Base-by-base conservation (phyloP, 2,888 invertebrate species). In the Hypselothyrea guttata region DNA sequence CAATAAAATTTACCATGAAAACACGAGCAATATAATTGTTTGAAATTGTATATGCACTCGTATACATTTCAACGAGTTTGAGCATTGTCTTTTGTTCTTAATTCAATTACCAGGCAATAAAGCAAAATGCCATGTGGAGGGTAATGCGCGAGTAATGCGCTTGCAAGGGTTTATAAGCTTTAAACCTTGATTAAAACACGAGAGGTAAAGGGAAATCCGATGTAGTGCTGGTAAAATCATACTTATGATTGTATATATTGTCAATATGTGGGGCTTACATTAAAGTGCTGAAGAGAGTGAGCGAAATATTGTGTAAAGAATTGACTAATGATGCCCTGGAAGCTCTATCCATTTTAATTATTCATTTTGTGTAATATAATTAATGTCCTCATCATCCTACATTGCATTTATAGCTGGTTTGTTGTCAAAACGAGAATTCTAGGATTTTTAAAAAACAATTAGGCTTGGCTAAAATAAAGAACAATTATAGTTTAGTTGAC, bases 61-160 rank as follows among this genome's bases (percentile, higher is more conserved):
- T 16, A 5, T 31, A n/a, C 34, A 16, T 38, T 40, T 16, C 7
- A n/a, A 7, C n/a, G 5, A 12, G 47, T 49, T 30, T 5, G 1
- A 5, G 40, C 34, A 38, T 33, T 74, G 37, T 49, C 45, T 46
- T 72, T 58, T 47, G 42, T 44, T 49, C 35, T 31, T 33, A 63
- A 73, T 71, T 73, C 41, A 59, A 76, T 67, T 63, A 63, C 40
- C 41, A 35, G 28, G 28, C 31, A 49, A 55, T 58, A 40, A 56
- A 52, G 45, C 55, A 54, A 22, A 46, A 53, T 40, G 28, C 12
- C 45, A 28, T 30, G 40, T 35, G 41, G 35, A 41, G 22, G 44
- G 33, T 44, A 40, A 41, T 41, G 22, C 22, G 13, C 13, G 38
- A 30, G 8, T 49, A 22, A 8, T 9, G 11, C 9, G 4, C 8